A percentile compares a stretch with the other conserved stretches of the same genome.
These are phyloP conservation scores for Acipenser oxyrinchus DNA, from an alignment of 2,797 vertebrate species.

Conservation along the genomic window DNA sequence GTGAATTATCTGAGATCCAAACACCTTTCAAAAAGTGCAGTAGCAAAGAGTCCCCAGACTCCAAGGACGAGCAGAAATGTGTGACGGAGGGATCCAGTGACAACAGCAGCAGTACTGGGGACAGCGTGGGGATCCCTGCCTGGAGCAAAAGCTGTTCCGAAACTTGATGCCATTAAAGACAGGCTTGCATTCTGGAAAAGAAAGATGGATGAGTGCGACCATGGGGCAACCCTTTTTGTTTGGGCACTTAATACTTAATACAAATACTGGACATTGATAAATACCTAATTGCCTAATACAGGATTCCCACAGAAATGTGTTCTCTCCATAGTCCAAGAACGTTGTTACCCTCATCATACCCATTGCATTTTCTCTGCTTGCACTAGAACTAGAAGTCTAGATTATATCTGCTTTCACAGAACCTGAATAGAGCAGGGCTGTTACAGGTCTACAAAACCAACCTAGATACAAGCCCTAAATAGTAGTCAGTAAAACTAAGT, in stretches of 20 bases:
- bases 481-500: not conserved
- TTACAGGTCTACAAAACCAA: not conserved
- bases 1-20: constrained; percentile 45
- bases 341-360: too few species aligned
- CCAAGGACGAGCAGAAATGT: constrained; percentile 17
- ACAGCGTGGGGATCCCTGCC: constrained; percentile 28
- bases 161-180: constrained; percentile 56
- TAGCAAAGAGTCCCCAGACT: constrained; percentile 2
- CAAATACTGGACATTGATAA: too few species aligned
- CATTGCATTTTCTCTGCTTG: too few species aligned
- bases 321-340: too few species aligned
- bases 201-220: constrained; percentile 58
- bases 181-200: constrained; percentile 56
- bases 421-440: too few species aligned
- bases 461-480: not conserved
- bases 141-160: constrained; percentile 51
- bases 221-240: not conserved
- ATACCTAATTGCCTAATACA: too few species aligned
- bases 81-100: constrained; percentile 19
- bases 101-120: constrained; percentile 23
- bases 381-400: too few species aligned
- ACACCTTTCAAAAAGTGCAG: constrained; percentile 29
- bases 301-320: too few species aligned
- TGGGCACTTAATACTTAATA: too few species aligned
- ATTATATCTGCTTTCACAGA: too few species aligned